Base-by-base conservation (phyloP, 1,140 invertebrate species). In the Chrysomallon squamiferum region DNA sequence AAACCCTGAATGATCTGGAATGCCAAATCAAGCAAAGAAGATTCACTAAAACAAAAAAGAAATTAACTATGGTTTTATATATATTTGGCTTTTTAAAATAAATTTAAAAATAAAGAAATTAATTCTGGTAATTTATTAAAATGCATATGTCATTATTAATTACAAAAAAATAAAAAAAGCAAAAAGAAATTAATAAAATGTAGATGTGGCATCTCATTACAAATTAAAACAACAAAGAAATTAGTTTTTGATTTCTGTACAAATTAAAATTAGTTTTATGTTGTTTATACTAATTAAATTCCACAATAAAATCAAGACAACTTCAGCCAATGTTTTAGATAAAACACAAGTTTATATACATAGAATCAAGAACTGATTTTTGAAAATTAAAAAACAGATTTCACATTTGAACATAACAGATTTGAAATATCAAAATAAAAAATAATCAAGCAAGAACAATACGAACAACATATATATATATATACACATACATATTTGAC, bases 1-100 rank as follows among this genome's bases (percentile, higher is more conserved):
- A 98, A 86, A 5, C 89, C 95, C 67, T 89, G 86, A 18, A 95
- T 85, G 62, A 93, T 88, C 83, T 95, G 91, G 81, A 87, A 88
- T 29, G 89, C 87, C 76, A 93, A 87, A 79, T 86, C 87, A 60
- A 88, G 82, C 50, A 92, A 83, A 74, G 90, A 87, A 45, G 88
- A 77, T 15, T 71, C 66, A 65, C 79, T 85, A 59, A 56, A 68
- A 63, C 35, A 69, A 50, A 68, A 50, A 33, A 60, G 43, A 33
- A 45, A 61, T 32, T 41, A 59, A 59, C 38, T 3, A 27, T 29
- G 18, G 1, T 27, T n/a, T 49, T 22, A 49, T 50, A 27, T 29
- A 49, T 38, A 22, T 2, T 15, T 1, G n/a, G 7, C 33, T 1
- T 35, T 6, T 47, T 47, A 49, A 45, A 50, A 49, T 18, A n/a